Conservation (phyloP, 2,797 vertebrate species). For the Muscicapa comitata region DNA sequence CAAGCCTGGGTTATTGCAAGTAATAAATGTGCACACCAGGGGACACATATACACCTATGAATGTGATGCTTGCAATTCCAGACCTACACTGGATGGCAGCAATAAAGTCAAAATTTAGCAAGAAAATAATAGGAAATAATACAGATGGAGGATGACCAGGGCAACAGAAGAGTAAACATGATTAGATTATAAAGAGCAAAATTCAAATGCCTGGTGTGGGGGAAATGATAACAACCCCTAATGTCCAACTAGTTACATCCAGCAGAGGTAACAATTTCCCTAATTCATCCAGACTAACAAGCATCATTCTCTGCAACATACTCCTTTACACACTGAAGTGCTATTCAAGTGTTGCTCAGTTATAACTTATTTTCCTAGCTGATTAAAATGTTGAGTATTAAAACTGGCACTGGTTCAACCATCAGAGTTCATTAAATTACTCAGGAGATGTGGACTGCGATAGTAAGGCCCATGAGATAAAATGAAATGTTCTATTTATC, state of each 20-base stretch:
- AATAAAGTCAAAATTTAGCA: neutral
- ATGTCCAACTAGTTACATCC: neutral
- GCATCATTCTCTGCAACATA: neutral
- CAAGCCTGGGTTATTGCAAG: neutral
- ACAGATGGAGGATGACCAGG: neutral
- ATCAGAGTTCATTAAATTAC: conserved; percentile 66
- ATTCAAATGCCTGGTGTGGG: neutral
- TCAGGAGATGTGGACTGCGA: conserved; percentile 43
- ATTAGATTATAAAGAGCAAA: neutral
- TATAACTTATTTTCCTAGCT: conserved; percentile 51
- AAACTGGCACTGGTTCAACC: conserved; percentile 59
- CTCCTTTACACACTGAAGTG: conserved; percentile 17
- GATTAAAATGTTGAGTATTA: conserved; percentile 63
- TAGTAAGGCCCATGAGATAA: conserved; percentile 44
- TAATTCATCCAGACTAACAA: neutral
- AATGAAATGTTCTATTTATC: conserved; percentile 70
- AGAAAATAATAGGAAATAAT: neutral
- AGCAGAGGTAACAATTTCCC: neutral
- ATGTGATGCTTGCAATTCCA: neutral
- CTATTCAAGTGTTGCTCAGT: conserved; percentile 33
- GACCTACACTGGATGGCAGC: neutral
- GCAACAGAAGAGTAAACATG: neutral
- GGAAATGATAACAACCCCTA: neutral
- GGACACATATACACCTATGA: neutral
- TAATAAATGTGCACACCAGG: neutral